Evolutionary conservation across 1,140 invertebrate species (phyloP).

Genomic region (Ylistrum balloti): DNA sequence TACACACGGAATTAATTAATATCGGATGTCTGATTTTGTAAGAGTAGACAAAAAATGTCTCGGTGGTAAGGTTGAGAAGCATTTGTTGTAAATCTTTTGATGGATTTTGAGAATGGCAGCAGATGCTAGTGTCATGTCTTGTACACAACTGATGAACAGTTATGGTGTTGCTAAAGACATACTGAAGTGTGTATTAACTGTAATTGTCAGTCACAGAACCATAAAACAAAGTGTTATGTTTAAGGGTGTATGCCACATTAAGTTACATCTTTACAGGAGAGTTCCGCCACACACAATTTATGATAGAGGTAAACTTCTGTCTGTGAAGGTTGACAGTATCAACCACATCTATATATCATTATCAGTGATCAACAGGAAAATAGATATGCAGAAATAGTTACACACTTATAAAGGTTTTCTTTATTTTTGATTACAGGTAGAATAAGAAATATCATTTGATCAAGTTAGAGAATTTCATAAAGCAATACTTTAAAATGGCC

Average conservation of each 20-base stretch:
- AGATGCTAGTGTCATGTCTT: not conserved
- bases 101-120: not conserved
- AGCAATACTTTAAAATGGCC: too few species aligned
- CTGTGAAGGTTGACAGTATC: too few species aligned
- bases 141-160: not conserved
- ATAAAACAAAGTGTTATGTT: not conserved
- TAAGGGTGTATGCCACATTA: not conserved
- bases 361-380: too few species aligned
- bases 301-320: too few species aligned
- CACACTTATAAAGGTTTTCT: too few species aligned
- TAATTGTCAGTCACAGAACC: not conserved
- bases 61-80: not conserved
- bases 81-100: not conserved
- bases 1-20: slow-evolving; percentile 5
- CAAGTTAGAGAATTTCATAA: too few species aligned
- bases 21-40: slow-evolving; percentile 33
- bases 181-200: not conserved
- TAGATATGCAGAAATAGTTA: too few species aligned
- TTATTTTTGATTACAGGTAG: too few species aligned
- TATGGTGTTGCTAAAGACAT: not conserved
- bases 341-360: too few species aligned
- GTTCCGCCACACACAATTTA: too few species aligned
- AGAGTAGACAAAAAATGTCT: slow-evolving; percentile 23
- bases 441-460: too few species aligned
- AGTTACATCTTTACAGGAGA: too few species aligned